Evolutionary conservation across 2,113 vertebrate genomes (phyloP).

Genomic region (Oryzias melastigma): DNA sequence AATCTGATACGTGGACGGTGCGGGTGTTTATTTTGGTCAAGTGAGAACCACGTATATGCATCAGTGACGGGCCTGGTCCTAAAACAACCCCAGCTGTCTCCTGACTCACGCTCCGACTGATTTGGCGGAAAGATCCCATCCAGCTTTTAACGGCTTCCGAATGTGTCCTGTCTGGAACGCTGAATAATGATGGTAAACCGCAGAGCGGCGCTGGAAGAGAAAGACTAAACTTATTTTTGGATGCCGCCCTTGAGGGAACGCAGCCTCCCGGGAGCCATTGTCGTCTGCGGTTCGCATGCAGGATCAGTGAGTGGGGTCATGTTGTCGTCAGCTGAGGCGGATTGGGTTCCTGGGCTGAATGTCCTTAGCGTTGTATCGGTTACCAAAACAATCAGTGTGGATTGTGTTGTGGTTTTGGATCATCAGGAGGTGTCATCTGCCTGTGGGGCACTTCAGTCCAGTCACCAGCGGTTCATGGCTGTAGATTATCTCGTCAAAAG

Average conservation of each 20-base stretch:
- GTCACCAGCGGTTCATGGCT: constrained; percentile 1
- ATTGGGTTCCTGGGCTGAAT: constrained; percentile 39
- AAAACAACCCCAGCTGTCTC: constrained; percentile 47
- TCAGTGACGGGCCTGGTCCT: constrained; percentile 39
- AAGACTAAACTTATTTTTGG: constrained; percentile 34
- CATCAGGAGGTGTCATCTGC: constrained; percentile 5
- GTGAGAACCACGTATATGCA: constrained; percentile 16
- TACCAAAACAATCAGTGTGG: constrained; percentile 33
- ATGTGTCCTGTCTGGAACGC: constrained; percentile 14
- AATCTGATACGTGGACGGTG: constrained; percentile 37
- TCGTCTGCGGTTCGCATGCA: constrained; percentile 38
- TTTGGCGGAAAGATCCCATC: not conserved
- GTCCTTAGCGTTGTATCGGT: constrained; percentile 26
- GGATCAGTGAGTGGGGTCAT: constrained; percentile 52
- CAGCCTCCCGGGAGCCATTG: constrained; percentile 13
- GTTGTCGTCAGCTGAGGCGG: constrained; percentile 45
- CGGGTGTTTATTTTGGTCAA: constrained; percentile 43
- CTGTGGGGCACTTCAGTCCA: not conserved
- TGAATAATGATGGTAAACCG: constrained; percentile 22
- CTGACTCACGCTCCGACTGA: constrained; percentile 8
- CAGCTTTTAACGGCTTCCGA: constrained; percentile 20
- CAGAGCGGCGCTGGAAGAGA: constrained; percentile 3
- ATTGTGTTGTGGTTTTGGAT: constrained; percentile 33
- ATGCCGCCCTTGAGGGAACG: constrained; percentile 12
- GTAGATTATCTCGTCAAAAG: constrained; percentile 18